These are phyloP conservation scores for Sebastes melanostomus DNA, from an alignment of 2,797 vertebrate genomes.

Conservation along the genomic window DNA sequence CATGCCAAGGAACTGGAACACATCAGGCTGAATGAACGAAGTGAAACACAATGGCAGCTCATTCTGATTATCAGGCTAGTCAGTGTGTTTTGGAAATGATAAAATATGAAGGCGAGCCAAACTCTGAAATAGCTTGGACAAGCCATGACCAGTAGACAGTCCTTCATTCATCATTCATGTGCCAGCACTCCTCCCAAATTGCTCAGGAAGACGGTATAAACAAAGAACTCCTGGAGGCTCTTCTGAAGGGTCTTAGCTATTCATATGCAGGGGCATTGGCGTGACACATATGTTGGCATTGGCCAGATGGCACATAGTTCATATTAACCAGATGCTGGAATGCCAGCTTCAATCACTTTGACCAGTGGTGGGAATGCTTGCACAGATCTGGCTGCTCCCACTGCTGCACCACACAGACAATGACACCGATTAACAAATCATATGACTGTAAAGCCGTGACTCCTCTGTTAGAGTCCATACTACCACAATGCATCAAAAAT, in stretches of 20 bases:
- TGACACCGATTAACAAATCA: slow-evolving; percentile 14
- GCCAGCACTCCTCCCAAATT: neutral
- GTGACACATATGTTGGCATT: slow-evolving; percentile 38
- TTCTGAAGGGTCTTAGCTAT: slow-evolving; percentile 30
- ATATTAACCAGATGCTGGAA: slow-evolving; percentile 64
- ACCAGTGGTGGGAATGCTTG: slow-evolving; percentile 34
- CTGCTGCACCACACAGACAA: slow-evolving; percentile 7
- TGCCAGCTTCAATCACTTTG: slow-evolving; percentile 61
- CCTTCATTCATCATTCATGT: neutral
- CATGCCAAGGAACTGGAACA: neutral
- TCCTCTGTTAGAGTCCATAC: neutral
- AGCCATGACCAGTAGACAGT: neutral
- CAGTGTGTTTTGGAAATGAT: neutral
- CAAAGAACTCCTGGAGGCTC: neutral
- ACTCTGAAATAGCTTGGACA: neutral
- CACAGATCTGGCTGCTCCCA: slow-evolving; percentile 12
- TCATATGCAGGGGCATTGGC: slow-evolving; percentile 46
- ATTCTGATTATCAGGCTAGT: neutral
- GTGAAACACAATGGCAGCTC: neutral
- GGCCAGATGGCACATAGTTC: slow-evolving; percentile 49
- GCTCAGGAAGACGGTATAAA: neutral
- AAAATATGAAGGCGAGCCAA: neutral
- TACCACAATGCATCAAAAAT: neutral
- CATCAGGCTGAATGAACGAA: neutral
- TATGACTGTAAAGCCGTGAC: neutral